These are phyloP conservation scores for Proteles cristata DNA, from an alignment of 2,113 vertebrate genomes.

Conservation along the genomic window DNA sequence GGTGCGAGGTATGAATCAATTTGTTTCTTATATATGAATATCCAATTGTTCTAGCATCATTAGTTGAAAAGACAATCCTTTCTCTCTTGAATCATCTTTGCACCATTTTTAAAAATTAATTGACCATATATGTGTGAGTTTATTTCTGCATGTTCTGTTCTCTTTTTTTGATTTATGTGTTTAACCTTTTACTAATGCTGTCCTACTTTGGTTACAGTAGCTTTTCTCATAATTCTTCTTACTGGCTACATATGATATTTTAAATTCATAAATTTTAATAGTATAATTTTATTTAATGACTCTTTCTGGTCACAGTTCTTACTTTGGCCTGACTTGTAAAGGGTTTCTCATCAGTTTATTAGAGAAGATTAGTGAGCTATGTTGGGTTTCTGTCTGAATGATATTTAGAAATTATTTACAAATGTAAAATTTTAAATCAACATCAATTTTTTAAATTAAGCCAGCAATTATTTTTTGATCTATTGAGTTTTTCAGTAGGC, in stretches of 20 bases:
- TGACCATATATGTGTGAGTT: background rate
- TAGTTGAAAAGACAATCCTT: background rate
- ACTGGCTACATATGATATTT: background rate
- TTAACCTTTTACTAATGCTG: background rate
- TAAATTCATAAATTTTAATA: background rate
- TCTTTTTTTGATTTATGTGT: background rate
- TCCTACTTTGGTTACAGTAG: background rate
- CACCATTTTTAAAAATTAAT: background rate
- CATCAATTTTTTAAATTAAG: background rate
- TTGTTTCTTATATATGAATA: background rate
- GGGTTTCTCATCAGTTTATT: background rate
- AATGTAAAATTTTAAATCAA: background rate
- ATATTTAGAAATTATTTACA: slow-evolving; percentile 29
- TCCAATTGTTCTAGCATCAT: background rate
- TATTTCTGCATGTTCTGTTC: background rate
- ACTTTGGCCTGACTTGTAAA: background rate
- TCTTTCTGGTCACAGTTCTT: background rate
- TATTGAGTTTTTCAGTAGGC: background rate
- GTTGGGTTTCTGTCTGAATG: background rate
- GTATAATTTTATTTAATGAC: background rate
- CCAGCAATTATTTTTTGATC: background rate
- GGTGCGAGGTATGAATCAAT: background rate
- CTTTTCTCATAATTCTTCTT: background rate
- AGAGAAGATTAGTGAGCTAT: background rate
- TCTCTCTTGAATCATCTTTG: background rate